Percentiles rank a stretch among this genome's conserved stretches.
These are phyloP conservation scores for Uromys caudimaculatus DNA, from an alignment of 2,797 vertebrate genomes.

Conservation along the genomic window DNA sequence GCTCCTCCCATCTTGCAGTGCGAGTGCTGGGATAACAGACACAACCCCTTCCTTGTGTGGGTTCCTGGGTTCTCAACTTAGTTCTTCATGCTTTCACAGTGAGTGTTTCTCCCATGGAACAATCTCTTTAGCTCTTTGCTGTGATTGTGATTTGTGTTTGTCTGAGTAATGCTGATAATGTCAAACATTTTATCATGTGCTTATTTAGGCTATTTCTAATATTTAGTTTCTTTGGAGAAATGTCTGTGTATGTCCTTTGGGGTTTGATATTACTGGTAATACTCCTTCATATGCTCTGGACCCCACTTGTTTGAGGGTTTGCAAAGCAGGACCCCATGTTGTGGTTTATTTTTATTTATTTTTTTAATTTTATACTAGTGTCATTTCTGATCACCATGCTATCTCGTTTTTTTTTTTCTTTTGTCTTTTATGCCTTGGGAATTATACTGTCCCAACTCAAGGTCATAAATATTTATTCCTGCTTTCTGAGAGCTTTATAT, in stretches of 20 bases:
- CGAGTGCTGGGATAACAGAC: neutral
- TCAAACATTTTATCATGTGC: neutral
- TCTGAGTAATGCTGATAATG: neutral
- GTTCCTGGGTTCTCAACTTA: neutral
- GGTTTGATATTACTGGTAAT: neutral
- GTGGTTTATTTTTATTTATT: neutral
- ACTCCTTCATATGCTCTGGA: neutral
- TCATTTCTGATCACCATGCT: neutral
- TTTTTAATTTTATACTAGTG: neutral
- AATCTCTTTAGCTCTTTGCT: neutral
- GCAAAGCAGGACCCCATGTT: neutral
- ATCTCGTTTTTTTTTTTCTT: neutral
- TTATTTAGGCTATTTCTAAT: neutral
- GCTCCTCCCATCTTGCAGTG: neutral
- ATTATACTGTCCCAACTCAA: neutral
- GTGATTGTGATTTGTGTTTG: neutral
- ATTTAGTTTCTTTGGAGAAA: constrained; percentile 19
- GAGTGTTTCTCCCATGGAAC: neutral
- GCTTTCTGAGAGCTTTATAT: neutral
- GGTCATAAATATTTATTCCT: neutral
- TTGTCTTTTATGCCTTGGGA: neutral
- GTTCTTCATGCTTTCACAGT: neutral
- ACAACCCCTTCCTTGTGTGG: neutral
- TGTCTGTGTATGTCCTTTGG: neutral
- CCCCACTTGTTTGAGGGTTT: neutral